Evolutionary conservation across 2,888 invertebrate species (phyloP), one percentile per base, ranked within the genome.

Genomic region (Colostygia pectinataria): DNA sequence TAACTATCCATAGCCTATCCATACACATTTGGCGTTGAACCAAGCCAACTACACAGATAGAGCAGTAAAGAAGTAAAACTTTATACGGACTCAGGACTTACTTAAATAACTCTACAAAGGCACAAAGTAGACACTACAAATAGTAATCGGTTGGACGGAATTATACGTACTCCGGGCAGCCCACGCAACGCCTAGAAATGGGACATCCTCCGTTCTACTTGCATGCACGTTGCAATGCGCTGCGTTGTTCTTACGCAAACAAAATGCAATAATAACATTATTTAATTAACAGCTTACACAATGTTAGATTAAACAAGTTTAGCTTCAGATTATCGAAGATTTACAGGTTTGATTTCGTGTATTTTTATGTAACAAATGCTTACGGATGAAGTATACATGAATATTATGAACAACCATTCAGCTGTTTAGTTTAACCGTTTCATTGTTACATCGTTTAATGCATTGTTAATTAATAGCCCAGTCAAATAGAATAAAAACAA

Each of bases 201-300:
- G 76, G 66, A 73, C 80, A 80, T 80, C 79, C 71, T 76, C 67
- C 65, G 73, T 66, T 63, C 71, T 66, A 65, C 62, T 65, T 70
- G 65, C 66, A 65, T 56, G 65, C 58, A 33, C 45, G 32, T 40
- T 48, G 53, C 47, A 38, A 34, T 44, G 52, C 52, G 52, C 53
- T 63, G 62, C 64, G 67, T 66, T 65, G 59, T 66, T 61, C 63
- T 68, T 67, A 64, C 63, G 63, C 63, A 71, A 68, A 57, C 43
- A 34, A 28, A 61, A 44, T 47, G 57, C 61, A 66, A 53, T 49
- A 51, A 54, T 49, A 53, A 60, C 58, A 58, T 53, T 60, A 65
- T 62, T 51, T 41, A 59, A 65, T 52, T 55, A 59, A 55, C 56
- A 55, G 56, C 55, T 61, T 62, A 55, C 57, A 57, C 58, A 59